Conservation (phyloP, 2,113 vertebrate genomes). For the Ptychochromis oligacanthus region DNA sequence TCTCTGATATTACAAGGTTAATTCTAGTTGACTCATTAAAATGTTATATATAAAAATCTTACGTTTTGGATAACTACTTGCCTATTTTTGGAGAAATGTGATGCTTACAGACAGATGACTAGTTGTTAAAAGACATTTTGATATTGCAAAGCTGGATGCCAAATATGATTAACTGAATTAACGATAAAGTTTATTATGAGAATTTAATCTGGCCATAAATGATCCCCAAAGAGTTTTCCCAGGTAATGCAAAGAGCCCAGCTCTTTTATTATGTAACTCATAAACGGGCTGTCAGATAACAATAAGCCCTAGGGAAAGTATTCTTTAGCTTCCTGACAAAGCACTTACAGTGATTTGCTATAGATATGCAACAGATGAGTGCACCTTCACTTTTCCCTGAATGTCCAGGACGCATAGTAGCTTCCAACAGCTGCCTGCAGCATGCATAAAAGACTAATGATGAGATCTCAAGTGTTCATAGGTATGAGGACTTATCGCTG, state of each 20-base stretch:
- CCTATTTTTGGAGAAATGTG: neutral
- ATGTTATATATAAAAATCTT: neutral
- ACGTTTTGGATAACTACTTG: neutral
- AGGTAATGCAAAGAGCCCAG: constrained; percentile 18
- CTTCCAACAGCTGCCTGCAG: constrained; percentile 23
- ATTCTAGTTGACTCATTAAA: neutral
- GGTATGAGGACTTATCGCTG: constrained; percentile 7
- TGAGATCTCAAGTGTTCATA: constrained; percentile 4
- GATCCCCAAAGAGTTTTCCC: constrained; percentile 12
- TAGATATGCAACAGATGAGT: constrained; percentile 44
- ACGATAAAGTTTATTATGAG: constrained; percentile 12
- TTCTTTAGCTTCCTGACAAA: constrained; percentile 36
- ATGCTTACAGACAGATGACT: neutral
- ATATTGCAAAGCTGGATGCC: neutral
- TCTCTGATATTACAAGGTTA: neutral
- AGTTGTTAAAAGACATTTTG: constrained; percentile 5
- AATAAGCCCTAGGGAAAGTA: constrained; percentile 26
- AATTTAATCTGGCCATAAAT: constrained; percentile 20
- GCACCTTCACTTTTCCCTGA: constrained; percentile 18
- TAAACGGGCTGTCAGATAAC: constrained; percentile 40
- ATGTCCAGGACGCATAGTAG: constrained; percentile 27
- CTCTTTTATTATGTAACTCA: constrained; percentile 39
- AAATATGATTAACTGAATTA: constrained; percentile 21
- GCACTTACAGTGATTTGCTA: constrained; percentile 34
- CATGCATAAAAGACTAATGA: constrained; percentile 45